Conservation (phyloP, 2,797 vertebrate species). For the Holocentrus rufus region DNA sequence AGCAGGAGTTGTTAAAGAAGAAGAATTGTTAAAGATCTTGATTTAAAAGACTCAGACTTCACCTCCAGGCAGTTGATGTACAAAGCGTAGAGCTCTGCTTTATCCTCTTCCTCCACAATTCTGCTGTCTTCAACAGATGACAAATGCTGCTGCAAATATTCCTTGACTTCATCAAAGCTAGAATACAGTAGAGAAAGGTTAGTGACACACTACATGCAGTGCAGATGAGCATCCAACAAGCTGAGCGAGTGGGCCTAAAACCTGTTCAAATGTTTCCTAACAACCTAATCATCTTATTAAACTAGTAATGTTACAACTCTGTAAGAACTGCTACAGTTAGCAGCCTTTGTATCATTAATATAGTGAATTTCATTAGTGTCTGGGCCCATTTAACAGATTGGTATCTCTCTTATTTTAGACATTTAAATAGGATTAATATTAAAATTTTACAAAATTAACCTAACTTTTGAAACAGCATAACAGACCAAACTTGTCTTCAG, state of each 20-base stretch:
- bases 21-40: neutral
- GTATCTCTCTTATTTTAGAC: too few species aligned
- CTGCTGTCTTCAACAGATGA: conserved; percentile 70
- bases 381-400: too few species aligned
- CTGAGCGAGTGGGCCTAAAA: too few species aligned
- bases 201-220: neutral
- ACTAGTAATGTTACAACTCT: too few species aligned
- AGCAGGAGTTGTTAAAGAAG: too few species aligned
- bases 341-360: neutral
- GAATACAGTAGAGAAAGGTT: conserved; percentile 20
- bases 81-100: conserved; percentile 82
- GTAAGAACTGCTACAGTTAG: too few species aligned
- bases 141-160: conserved; percentile 80
- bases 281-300: neutral
- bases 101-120: conserved; percentile 74
- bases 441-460: too few species aligned
- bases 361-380: too few species aligned
- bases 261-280: neutral
- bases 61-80: conserved; percentile 81
- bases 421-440: too few species aligned
- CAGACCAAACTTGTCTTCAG: too few species aligned
- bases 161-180: conserved; percentile 82
- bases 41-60: conserved; percentile 13
- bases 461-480: too few species aligned
- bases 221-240: neutral